Base-by-base conservation (phyloP, 2,888 invertebrate species). In the Xestia rhomboidea region DNA sequence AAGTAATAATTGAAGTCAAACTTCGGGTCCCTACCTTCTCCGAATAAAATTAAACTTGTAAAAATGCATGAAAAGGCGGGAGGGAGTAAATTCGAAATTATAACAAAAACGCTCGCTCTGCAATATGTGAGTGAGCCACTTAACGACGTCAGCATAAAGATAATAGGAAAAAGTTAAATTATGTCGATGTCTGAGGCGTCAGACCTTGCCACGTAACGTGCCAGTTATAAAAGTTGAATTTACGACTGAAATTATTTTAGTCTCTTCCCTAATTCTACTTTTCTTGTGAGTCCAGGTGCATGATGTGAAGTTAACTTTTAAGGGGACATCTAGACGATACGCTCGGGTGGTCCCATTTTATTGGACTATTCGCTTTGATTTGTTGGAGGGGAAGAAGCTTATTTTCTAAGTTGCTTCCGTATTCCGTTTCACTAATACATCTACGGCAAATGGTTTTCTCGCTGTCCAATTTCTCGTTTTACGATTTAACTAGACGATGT, bases 81-180 rank as follows among this genome's bases (percentile, higher is more conserved):
- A 0, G 34, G 81, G 74, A 80, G 83, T 85, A 88, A 90, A 88
- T 89, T 89, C 87, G 83, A 89, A 92, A 92, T 93, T 93, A 92
- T 92, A 89, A 92, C 88, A 91, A 92, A 94, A 94, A 90, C 86
- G 93, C 93, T 91, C 88, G 81, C 89, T 92, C 89, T 85, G 93
- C 94, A 92, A 93, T 95, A 95, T 95, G 94, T 95, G 94, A 93
- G 92, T 91, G 90, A 90, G 90, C 89, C 92, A 92, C 93, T 94
- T 95, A 95, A 95, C 94, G 91, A 91, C 93, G 95, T 96, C 95
- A 95, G 95, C 95, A 93, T 94, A 95, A 96, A 96, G 95, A 96
- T 96, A 96, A 96, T 96, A 96, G 95, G 96, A 96, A 96, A 96
- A 96, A 96, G 96, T 96, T 96, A 96, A 96, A 96, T 96, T 95